phyloP scores from a whole-genome alignment of 1,140 invertebrate species.

The Archivesica marissinica region DNA sequence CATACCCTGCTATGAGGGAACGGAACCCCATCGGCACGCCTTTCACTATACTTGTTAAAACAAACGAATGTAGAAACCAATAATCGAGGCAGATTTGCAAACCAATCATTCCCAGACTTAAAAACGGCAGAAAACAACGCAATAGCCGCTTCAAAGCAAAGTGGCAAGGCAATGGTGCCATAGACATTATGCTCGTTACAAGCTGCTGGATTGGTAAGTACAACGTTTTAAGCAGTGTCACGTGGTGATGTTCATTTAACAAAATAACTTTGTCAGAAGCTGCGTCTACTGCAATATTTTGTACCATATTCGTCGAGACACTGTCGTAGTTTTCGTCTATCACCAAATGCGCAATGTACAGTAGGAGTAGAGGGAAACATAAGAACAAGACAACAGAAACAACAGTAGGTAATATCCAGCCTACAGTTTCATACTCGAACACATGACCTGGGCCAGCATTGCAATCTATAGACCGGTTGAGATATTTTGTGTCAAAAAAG shows the following conservation, averaged over 20 bases:
- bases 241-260: neutral
- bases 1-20: slow-evolving; percentile 35
- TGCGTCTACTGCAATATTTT: neutral
- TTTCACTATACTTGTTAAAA: neutral
- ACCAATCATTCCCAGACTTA: slow-evolving; percentile 15
- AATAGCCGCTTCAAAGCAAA: neutral
- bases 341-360: neutral
- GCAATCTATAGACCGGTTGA: neutral
- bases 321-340: neutral
- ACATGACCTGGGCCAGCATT: neutral
- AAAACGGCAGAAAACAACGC: slow-evolving; percentile 1
- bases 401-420: slow-evolving; percentile 32
- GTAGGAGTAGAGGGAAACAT: slow-evolving; percentile 35
- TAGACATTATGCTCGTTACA: neutral
- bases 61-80: slow-evolving; percentile 5
- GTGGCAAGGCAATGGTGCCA: neutral
- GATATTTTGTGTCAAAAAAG: neutral
- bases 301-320: neutral
- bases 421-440: slow-evolving; percentile 21
- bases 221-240: slow-evolving; percentile 9
- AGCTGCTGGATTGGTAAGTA: neutral
- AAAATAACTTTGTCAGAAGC: neutral
- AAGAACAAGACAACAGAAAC: slow-evolving; percentile 17
- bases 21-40: slow-evolving; percentile 52
- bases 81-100: slow-evolving; percentile 26